Evolutionary conservation across 2,113 vertebrate genomes (phyloP), one percentile per base, ranked within the genome.

Genomic region (Choloepus hoffmanni): DNA sequence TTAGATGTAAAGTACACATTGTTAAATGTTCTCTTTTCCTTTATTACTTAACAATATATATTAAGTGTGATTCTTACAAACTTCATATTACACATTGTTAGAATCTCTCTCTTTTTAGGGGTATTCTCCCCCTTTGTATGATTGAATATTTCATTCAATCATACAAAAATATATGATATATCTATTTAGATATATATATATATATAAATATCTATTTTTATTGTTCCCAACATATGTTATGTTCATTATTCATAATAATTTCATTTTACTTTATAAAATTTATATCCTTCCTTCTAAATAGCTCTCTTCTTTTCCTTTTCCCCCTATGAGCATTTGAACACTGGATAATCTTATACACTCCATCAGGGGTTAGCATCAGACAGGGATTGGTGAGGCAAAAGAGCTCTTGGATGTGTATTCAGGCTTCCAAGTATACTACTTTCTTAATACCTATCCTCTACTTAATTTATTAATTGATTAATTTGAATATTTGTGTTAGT

Each of bases 341-440:
- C 81, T 63, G 68, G 18, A 26, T 18, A 73, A 83, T 16, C 14
- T 72, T 18, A 62, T 78, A 43, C 72, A 21, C 53, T 79, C 7
- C 10, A 63, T 72, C 15, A 40, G 76, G 15, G 18, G n/a, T 55
- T 43, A 62, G 3, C 33, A 70, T 62, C 53, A n/a, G 3, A 3
- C 21, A 19, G 12, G 8, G 19, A 14, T 62, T 63, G 72, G 23
- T 26, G 24, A 16, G 28, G 1, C 14, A 63, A 78, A 85, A 73
- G 0, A 28, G 0, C 30, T 73, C 19, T 70, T 15, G 4, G 3
- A 8, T 62, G 2, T 40, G 28, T 33, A 21, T 21, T 26, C 7
- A 30, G 12, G 26, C 43, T 73, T 63, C 23, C 33, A 23, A 11
- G 0, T 70, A 1, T 30, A 48, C 1, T 76, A 4, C 24, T n/a